These are phyloP conservation scores for Drosophila formosana DNA, from an alignment of 2,888 invertebrate genomes.

Conservation along the genomic window DNA sequence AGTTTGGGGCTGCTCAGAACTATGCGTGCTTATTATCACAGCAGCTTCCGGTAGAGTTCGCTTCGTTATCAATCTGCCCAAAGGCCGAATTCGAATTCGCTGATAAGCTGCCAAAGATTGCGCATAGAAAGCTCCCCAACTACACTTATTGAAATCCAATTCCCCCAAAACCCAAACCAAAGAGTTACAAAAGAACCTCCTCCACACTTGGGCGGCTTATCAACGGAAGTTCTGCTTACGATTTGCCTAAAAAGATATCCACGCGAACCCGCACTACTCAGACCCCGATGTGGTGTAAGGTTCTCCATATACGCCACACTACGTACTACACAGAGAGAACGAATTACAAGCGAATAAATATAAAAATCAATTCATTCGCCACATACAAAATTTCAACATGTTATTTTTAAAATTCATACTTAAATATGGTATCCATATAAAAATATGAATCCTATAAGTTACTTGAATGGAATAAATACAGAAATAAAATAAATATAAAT, in stretches of 20 bases:
- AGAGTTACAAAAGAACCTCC: constrained; percentile 23
- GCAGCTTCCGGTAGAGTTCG: constrained; percentile 36
- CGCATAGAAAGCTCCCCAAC: not conserved
- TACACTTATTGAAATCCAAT: not conserved
- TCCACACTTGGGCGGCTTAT: constrained; percentile 29
- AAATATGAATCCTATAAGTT: no score
- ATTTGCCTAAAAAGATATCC: constrained; percentile 7
- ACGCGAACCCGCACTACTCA: constrained; percentile 27
- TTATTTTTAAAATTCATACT: no score
- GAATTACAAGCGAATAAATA: no score
- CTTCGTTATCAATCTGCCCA: constrained; percentile 26
- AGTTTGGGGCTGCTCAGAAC: constrained; percentile 9
- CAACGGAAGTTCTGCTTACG: constrained; percentile 42
- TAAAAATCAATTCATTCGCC: no score
- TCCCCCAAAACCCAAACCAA: constrained; percentile 4
- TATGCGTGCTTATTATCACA: constrained; percentile 2
- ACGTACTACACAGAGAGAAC: not conserved
- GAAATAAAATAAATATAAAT: no score
- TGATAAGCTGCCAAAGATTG: constrained; percentile 44
- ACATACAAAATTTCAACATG: no score
- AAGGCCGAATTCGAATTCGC: constrained; percentile 3
- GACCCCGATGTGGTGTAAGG: not conserved
- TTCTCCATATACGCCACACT: not conserved
- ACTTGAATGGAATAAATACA: no score
- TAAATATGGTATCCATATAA: no score